Percentiles rank a stretch among this genome's conserved stretches.
Conservation (phyloP, 2,113 vertebrate genomes). For the Mormyrus lacerda region DNA sequence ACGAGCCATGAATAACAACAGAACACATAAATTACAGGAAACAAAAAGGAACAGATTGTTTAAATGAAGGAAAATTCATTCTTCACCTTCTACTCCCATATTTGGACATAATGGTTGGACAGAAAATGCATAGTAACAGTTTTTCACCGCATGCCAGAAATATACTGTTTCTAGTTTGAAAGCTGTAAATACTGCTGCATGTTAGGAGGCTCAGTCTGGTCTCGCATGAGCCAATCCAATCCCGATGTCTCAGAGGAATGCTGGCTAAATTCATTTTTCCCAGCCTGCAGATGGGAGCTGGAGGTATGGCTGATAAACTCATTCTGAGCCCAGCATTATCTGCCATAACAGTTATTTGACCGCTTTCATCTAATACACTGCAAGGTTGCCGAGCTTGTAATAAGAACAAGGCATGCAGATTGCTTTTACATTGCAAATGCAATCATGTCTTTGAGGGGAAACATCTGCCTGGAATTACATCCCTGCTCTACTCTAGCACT, state of each 20-base stretch:
- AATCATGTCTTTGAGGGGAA: conserved; percentile 54
- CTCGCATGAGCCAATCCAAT: conserved; percentile 33
- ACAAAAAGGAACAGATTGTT: not conserved
- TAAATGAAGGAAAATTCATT: not conserved
- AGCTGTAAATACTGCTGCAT: conserved; percentile 12
- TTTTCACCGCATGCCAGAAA: conserved; percentile 21
- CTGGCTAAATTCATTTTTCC: conserved; percentile 17
- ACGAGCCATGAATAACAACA: not conserved
- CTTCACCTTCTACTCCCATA: not conserved
- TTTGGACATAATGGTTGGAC: not conserved
- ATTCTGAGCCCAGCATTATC: conserved; percentile 54
- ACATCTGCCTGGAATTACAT: conserved; percentile 42
- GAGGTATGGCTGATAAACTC: conserved; percentile 27
- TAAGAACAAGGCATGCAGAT: conserved; percentile 50
- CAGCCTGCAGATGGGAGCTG: conserved; percentile 21
- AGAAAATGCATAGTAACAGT: not conserved
- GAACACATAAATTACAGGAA: not conserved
- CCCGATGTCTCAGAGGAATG: conserved; percentile 21
- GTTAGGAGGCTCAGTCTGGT: conserved; percentile 22
- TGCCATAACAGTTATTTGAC: conserved; percentile 53
- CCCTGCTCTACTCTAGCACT: conserved; percentile 24
- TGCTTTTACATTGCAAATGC: conserved; percentile 62
- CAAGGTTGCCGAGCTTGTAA: conserved; percentile 44
- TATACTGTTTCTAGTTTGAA: conserved; percentile 26
- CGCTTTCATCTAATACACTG: conserved; percentile 47